These are phyloP conservation scores for Dicyrtoma fusca DNA, from an alignment of 2,888 invertebrate species.

Conservation along the genomic window DNA sequence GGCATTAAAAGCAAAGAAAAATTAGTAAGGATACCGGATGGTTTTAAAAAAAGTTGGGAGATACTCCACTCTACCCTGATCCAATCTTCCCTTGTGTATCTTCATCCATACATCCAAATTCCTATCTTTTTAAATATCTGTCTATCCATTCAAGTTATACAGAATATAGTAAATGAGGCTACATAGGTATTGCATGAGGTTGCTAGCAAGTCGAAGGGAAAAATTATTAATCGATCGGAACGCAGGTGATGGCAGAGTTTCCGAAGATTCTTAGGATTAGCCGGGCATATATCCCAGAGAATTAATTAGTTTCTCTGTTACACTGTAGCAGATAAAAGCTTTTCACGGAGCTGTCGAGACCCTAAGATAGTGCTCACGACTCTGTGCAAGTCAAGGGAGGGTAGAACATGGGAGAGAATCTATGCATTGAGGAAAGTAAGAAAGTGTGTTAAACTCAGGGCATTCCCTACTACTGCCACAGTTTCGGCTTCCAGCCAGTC, in stretches of 20 bases:
- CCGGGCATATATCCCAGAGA: neutral
- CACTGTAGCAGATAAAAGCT: too few species aligned
- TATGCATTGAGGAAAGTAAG: too few species aligned
- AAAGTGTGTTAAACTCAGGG: too few species aligned
- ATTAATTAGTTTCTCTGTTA: conserved; percentile 1
- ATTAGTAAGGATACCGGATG: neutral
- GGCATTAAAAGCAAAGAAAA: too few species aligned
- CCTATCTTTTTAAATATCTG: too few species aligned
- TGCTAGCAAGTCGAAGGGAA: conserved; percentile 3
- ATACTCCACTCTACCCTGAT: neutral
- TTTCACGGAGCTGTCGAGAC: too few species aligned
- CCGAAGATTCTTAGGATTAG: conserved; percentile 1
- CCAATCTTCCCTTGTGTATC: neutral
- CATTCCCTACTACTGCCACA: too few species aligned
- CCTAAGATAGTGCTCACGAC: too few species aligned
- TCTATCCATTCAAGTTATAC: too few species aligned
- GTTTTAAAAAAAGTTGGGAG: neutral
- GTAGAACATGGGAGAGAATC: too few species aligned
- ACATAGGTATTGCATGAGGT: neutral
- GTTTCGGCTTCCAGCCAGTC: too few species aligned
- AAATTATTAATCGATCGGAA: conserved; percentile 18
- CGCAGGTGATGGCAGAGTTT: conserved; percentile 23
- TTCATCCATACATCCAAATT: neutral
- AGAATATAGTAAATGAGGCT: conserved; percentile 10
- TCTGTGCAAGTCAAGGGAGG: too few species aligned